Evolutionary conservation across 2,113 vertebrate species (phyloP).

Genomic region (Bolborhynchus lineola): DNA sequence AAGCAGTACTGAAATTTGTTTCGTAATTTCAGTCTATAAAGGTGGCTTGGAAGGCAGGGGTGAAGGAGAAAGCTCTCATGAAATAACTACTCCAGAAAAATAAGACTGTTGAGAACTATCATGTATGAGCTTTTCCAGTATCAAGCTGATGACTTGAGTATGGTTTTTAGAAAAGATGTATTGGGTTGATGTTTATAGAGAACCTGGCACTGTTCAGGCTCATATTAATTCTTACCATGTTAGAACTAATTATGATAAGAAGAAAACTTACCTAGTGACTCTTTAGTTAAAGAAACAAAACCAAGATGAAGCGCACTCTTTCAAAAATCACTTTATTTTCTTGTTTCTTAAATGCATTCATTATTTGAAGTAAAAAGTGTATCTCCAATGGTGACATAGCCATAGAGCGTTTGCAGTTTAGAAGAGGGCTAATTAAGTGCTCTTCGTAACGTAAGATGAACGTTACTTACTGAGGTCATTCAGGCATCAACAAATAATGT

Average conservation of each 20-base stretch:
- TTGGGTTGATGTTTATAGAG: neutral
- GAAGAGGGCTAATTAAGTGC: neutral
- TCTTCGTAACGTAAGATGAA: neutral
- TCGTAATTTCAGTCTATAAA: neutral
- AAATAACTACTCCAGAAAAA: neutral
- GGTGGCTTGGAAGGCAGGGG: neutral
- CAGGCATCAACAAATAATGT: neutral
- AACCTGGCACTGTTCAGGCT: neutral
- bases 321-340: neutral
- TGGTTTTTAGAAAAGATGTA: neutral
- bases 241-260: neutral
- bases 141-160: neutral
- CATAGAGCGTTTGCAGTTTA: neutral
- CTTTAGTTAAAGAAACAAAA: neutral
- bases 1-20: neutral
- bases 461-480: conserved; percentile 4
- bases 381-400: neutral
- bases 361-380: neutral
- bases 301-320: neutral
- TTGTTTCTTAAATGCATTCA: neutral
- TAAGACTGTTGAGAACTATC: neutral
- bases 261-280: neutral
- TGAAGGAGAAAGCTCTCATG: neutral
- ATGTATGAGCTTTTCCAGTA: neutral
- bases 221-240: neutral